Percentiles rank a stretch among this genome's conserved stretches.
phyloP scores from a whole-genome alignment of 2,113 vertebrate species.

The Coturnix japonica region DNA sequence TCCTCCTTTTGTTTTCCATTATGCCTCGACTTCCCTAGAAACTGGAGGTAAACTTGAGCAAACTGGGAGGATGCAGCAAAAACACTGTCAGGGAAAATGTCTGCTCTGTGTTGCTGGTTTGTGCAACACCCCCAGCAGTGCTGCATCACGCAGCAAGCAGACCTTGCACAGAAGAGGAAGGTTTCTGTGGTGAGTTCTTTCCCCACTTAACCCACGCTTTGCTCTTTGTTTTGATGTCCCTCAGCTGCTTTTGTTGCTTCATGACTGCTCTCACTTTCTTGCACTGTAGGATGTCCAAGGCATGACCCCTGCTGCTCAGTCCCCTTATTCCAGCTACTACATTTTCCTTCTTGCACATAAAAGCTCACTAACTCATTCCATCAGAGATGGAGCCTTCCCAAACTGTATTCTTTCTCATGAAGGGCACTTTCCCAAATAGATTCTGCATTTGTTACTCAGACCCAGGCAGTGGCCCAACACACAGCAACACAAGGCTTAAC shows the following conservation, averaged over 20 bases:
- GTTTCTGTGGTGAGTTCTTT: not conserved
- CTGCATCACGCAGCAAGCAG: not conserved
- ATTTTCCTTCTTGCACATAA: not conserved
- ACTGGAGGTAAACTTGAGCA: slow-evolving; percentile 26
- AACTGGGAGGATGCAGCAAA: slow-evolving; percentile 10
- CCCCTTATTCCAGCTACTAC: not conserved
- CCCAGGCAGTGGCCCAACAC: not conserved
- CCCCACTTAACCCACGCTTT: slow-evolving; percentile 3
- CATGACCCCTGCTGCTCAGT: fast-evolving
- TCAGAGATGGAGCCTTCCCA: not conserved
- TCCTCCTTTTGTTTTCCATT: not conserved
- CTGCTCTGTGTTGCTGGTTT: not conserved
- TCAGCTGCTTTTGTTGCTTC: not conserved
- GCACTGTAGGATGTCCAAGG: not conserved
- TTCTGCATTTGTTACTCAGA: not conserved
- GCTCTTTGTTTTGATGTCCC: not conserved
- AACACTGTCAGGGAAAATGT: not conserved
- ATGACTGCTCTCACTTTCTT: not conserved
- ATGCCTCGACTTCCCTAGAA: slow-evolving; percentile 39
- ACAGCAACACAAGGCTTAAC: too few relatives aligned
- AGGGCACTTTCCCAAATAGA: not conserved
- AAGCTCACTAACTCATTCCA: not conserved
- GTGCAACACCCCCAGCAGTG: not conserved
- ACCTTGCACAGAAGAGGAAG: slow-evolving; percentile 34
- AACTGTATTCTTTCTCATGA: not conserved